Evolutionary conservation across 2,113 vertebrate genomes (phyloP).

Genomic region (Clarias gariepinus): DNA sequence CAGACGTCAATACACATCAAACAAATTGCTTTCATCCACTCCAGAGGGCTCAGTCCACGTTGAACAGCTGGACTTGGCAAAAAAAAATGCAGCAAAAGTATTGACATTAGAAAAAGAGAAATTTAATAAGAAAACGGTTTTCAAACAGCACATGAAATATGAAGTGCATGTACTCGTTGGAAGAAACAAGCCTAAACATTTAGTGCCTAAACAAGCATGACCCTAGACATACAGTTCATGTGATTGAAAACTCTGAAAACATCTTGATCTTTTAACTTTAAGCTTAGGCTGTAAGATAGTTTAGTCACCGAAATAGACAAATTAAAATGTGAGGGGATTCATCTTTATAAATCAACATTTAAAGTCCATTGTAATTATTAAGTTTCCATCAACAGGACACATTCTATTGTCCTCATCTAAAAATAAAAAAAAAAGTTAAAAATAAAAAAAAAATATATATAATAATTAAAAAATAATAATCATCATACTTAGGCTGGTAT

Average conservation of each 20-base stretch:
- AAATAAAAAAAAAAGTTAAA: background rate
- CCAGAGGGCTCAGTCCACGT: background rate
- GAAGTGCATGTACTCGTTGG: background rate
- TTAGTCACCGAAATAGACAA: background rate
- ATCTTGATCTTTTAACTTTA: background rate
- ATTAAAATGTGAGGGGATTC: background rate
- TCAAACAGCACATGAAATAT: background rate
- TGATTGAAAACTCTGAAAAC: constrained; percentile 2
- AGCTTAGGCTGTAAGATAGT: background rate
- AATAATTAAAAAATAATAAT: too few relatives aligned
- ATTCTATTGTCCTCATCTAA: background rate
- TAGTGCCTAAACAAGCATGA: background rate
- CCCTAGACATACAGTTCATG: background rate
- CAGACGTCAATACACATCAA: constrained; percentile 10
- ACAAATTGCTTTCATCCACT: constrained; percentile 27
- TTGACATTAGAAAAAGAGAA: background rate
- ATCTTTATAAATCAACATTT: background rate
- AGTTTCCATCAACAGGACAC: background rate
- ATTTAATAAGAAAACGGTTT: background rate
- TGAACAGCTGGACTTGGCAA: background rate
- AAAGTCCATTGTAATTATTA: background rate
- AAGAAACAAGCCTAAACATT: too few relatives aligned
- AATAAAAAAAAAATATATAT: too few relatives aligned
- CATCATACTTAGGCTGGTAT: too few relatives aligned
- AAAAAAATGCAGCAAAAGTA: background rate